Evolutionary conservation across 2,888 invertebrate species (phyloP), one percentile per base, ranked within the genome.

Genomic region (Calameuta filiformis): DNA sequence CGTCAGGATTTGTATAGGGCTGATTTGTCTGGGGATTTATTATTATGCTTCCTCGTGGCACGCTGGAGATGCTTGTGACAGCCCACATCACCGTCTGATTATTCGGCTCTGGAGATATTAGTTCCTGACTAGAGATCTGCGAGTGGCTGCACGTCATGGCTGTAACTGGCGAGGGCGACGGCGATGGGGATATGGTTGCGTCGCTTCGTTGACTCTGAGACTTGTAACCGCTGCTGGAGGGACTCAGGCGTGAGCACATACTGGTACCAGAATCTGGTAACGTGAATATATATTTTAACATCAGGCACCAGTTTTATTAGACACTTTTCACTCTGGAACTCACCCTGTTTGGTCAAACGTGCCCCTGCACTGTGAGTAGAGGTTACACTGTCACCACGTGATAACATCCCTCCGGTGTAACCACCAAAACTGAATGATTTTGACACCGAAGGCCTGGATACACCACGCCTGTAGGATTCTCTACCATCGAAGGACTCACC

Each of bases 361-460:
- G 94, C 92, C 23, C 94, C 93, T 12, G 93, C 93, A 87, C 94
- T 94, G 86, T 94, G 94, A 56, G 94, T 94, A 33, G 95, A 95
- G 82, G 94, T 93, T 69, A 94, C 93, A 84, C 94, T 95, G 86
- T 95, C 95, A 12, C 94, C 94, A 56, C 95, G 93, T 35, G 93
- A 92, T 83, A 93, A 91, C 85, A 92, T 92, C 30, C 92, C 92
- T 37, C 93, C 94, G 23, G 95, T 95, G 89, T 97, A 97, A 3
- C 97, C 97, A 15, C 97, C 97, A 88, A 98, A 98, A 91, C 97
- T 97, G 92, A 96, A 97, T 76, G 97, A 96, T 91, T 97, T 97
- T 74, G 96, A 95, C 73, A 96, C 95, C 30, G 94, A 94, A 12
- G 92, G 92, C 40, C 93, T 89, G 40, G 92, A 84, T 9, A 91